A percentile compares a stretch with the other conserved stretches of the same genome.
Evolutionary conservation across 2,797 vertebrate species (phyloP).

Genomic region (Anguilla anguilla): DNA sequence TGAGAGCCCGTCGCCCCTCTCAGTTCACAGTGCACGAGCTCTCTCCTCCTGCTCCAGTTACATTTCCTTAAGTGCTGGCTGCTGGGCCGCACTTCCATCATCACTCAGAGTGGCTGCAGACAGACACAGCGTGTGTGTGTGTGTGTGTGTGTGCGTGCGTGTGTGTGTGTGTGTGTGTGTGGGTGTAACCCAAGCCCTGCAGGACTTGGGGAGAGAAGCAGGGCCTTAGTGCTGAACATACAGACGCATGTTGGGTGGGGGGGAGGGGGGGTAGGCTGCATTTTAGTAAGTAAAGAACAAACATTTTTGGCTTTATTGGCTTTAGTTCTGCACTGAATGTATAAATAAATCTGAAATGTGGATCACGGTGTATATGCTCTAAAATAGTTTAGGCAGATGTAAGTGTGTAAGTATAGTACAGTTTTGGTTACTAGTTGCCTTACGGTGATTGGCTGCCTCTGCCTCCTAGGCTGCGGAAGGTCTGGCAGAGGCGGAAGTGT

Average conservation of each 20-base stretch:
- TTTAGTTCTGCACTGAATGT: background rate
- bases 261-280: background rate
- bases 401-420: background rate
- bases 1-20: too few relatives aligned
- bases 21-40: too few relatives aligned
- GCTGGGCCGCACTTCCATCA: too few relatives aligned
- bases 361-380: background rate
- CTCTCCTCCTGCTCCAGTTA: too few relatives aligned
- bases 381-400: background rate
- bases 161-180: too few relatives aligned
- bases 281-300: background rate
- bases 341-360: background rate
- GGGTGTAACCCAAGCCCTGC: background rate
- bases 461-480: constrained; percentile 78
- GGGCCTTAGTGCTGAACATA: too few relatives aligned
- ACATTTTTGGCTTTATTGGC: background rate
- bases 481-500: constrained; percentile 88
- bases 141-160: too few relatives aligned
- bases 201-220: background rate
- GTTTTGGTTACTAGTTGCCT: background rate
- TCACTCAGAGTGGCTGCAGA: too few relatives aligned
- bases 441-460: background rate
- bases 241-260: too few relatives aligned
- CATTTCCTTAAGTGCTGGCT: background rate
- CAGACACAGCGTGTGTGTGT: too few relatives aligned